Conservation (phyloP, 2,888 invertebrate species). For the Hirtodrosophila histrioides region DNA sequence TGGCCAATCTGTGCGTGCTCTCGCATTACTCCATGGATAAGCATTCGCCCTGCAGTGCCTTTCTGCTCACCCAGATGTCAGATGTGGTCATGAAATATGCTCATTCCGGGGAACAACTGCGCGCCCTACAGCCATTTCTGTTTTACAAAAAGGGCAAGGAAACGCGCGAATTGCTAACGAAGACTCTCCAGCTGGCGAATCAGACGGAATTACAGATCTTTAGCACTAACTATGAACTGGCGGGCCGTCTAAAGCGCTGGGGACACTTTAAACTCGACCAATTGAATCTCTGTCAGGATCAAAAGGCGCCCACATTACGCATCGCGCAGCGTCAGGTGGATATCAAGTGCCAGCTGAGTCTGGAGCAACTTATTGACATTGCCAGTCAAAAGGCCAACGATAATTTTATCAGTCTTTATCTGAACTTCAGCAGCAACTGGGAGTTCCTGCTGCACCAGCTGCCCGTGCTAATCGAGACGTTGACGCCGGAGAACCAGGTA, state of each 20-base stretch:
- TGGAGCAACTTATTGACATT: constrained; percentile 81
- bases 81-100: constrained; percentile 80
- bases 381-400: constrained; percentile 66
- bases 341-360: constrained; percentile 73
- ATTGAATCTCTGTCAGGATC: constrained; percentile 74
- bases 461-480: constrained; percentile 81
- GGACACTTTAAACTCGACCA: constrained; percentile 71
- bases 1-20: constrained; percentile 89
- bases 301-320: constrained; percentile 35
- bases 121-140: constrained; percentile 80
- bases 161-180: constrained; percentile 64
- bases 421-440: constrained; percentile 79
- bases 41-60: constrained; percentile 85
- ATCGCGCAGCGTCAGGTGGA: constrained; percentile 46
- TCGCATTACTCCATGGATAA: constrained; percentile 85
- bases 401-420: constrained; percentile 78
- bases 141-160: constrained; percentile 81
- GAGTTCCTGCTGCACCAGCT: constrained; percentile 72
- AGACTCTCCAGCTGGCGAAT: constrained; percentile 54
- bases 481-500: constrained; percentile 80
- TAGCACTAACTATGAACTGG: constrained; percentile 67
- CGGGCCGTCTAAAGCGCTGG: constrained; percentile 76
- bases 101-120: constrained; percentile 75
- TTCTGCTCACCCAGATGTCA: constrained; percentile 82
- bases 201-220: constrained; percentile 59